Evolutionary conservation across 2,113 vertebrate species (phyloP).

Genomic region (Zeus faber): DNA sequence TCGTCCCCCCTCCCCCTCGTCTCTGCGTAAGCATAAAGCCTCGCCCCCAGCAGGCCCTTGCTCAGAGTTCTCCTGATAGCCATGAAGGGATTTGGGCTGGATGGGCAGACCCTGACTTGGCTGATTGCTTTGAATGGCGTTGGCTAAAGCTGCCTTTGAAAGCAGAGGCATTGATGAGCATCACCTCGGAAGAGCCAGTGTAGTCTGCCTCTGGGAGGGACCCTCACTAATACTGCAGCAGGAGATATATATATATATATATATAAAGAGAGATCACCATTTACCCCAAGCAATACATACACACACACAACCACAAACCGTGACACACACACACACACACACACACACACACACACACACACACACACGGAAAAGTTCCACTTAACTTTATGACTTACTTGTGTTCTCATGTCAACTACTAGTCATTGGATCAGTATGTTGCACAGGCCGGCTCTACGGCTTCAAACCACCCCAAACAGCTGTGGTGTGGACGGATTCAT

Average conservation of each 20-base stretch:
- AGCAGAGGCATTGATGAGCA: conserved; percentile 69
- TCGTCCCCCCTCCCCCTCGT: conserved; percentile 60
- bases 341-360: conserved; percentile 36
- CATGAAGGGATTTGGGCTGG: conserved; percentile 79
- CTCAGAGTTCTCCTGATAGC: conserved; percentile 73
- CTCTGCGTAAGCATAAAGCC: conserved; percentile 54
- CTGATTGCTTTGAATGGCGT: conserved; percentile 75
- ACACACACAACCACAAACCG: conserved; percentile 31
- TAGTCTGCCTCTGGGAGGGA: conserved; percentile 73
- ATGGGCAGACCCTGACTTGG: conserved; percentile 73
- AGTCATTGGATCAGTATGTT: no score
- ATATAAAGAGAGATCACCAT: conserved; percentile 14
- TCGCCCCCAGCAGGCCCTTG: conserved; percentile 66
- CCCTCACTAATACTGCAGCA: conserved; percentile 68
- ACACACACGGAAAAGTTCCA: conserved; percentile 48
- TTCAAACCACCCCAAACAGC: no score
- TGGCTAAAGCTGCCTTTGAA: conserved; percentile 75
- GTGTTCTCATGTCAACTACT: no score
- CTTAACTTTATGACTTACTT: conserved; percentile 68
- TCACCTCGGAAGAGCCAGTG: conserved; percentile 64
- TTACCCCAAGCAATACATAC: conserved; percentile 14
- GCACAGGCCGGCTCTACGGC: no score
- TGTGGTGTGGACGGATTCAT: no score
- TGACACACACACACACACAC: conserved; percentile 31
- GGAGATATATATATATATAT: conserved; percentile 61